Evolutionary conservation across 2,797 vertebrate genomes (phyloP).

Genomic region (Simalia tracyae): DNA sequence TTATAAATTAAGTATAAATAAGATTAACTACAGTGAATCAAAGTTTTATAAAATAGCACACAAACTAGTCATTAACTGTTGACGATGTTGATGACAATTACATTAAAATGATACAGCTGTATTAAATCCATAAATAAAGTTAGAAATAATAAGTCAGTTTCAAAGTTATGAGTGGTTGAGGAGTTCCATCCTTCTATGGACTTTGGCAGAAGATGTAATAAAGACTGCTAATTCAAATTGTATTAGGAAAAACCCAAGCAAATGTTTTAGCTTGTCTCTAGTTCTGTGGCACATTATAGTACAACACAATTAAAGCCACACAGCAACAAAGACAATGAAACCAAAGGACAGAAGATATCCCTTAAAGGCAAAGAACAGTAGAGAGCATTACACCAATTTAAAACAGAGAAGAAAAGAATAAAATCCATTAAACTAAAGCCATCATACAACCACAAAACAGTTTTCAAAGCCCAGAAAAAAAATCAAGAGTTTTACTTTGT

Average conservation of each 20-base stretch:
- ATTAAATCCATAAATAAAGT: slow-evolving; percentile 51
- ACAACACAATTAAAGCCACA: neutral
- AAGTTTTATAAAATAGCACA: slow-evolving; percentile 53
- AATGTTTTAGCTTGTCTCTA: neutral
- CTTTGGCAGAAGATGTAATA: slow-evolving; percentile 8
- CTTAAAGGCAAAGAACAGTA: neutral
- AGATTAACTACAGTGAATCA: slow-evolving; percentile 61
- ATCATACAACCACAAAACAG: neutral
- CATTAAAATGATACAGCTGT: slow-evolving; percentile 35
- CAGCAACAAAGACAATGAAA: neutral
- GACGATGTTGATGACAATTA: slow-evolving; percentile 38
- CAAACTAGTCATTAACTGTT: slow-evolving; percentile 56
- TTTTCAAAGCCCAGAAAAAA: neutral
- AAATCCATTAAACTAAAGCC: neutral
- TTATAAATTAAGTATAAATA: slow-evolving; percentile 55
- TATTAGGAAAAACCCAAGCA: neutral
- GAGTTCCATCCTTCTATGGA: slow-evolving; percentile 30
- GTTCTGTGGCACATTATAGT: neutral
- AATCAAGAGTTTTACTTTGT: neutral
- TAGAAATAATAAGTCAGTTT: slow-evolving; percentile 1
- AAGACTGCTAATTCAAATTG: slow-evolving; percentile 24
- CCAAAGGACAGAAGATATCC: neutral
- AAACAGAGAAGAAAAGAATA: neutral
- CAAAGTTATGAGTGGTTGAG: slow-evolving; percentile 10
- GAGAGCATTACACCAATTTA: neutral